phyloP scores from a whole-genome alignment of 1,140 invertebrate species.

The Geopemphigus sp. region DNA sequence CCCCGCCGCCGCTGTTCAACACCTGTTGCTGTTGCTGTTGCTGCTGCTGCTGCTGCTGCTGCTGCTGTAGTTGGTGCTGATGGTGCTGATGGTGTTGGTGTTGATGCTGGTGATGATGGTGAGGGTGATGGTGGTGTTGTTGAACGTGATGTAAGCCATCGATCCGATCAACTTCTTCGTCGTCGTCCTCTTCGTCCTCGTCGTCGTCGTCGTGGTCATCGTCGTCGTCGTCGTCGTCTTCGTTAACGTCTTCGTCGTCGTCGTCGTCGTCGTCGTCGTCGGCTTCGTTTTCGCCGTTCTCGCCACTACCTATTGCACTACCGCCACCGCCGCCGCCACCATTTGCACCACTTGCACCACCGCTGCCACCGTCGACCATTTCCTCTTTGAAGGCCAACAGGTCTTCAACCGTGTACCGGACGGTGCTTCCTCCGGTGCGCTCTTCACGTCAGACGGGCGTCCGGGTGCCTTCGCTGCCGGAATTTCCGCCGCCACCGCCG shows the following conservation, averaged over 20 bases:
- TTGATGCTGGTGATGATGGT: not conserved
- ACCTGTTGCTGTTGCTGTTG: not conserved
- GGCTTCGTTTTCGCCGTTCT: not conserved
- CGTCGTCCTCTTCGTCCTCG: not conserved
- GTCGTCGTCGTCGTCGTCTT: not conserved
- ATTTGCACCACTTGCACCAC: not conserved
- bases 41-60: not conserved
- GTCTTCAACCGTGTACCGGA: constrained; percentile 52
- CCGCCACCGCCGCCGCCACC: not conserved
- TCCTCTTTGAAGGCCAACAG: constrained; percentile 51
- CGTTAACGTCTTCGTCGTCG: constrained; percentile 16
- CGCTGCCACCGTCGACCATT: constrained; percentile 24
- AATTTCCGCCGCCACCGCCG: constrained; percentile 53
- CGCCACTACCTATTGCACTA: not conserved
- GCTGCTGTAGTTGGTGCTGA: not conserved
- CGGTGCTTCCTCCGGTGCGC: constrained; percentile 30
- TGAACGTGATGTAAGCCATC: not conserved
- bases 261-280: constrained; percentile 45
- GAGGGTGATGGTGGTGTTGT: not conserved
- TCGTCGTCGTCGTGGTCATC: not conserved
- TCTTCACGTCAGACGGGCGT: constrained; percentile 52
- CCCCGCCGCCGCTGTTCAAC: constrained; percentile 7
- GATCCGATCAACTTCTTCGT: not conserved
- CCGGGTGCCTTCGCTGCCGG: constrained; percentile 49
- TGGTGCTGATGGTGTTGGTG: not conserved